Conservation (phyloP, 2,888 invertebrate genomes). For the Pantelozetes paolii region DNA sequence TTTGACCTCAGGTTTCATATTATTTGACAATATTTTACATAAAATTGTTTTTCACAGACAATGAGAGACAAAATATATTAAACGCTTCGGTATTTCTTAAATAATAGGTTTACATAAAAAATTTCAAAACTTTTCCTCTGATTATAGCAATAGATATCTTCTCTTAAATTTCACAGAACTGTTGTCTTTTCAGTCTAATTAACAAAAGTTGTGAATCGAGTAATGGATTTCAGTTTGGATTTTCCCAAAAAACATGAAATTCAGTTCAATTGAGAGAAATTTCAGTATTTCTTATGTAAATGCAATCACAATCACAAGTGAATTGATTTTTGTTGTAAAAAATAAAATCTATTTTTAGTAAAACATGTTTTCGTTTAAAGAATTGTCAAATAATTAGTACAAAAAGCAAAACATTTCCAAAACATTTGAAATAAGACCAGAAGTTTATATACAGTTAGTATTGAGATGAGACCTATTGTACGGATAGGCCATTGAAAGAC, state of each 20-base stretch:
- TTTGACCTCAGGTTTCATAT: constrained; percentile 17
- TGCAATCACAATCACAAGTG: constrained; percentile 4
- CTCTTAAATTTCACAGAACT: background rate
- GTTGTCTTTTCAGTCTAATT: constrained; percentile 1
- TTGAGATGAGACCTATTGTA: too few relatives aligned
- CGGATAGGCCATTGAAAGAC: too few relatives aligned
- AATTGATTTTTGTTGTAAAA: background rate
- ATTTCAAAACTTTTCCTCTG: background rate
- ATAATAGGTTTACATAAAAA: background rate
- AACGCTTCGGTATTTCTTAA: background rate
- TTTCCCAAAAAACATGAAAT: constrained; percentile 7
- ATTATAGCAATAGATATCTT: background rate
- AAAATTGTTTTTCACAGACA: too few relatives aligned
- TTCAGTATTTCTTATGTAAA: background rate
- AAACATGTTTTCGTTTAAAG: background rate
- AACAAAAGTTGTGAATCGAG: background rate
- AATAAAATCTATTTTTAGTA: background rate
- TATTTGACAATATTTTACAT: too few relatives aligned
- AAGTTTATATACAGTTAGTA: too few relatives aligned
- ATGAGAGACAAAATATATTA: too few relatives aligned
- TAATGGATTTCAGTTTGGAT: background rate
- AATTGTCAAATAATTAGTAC: too few relatives aligned
- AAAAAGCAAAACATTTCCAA: too few relatives aligned
- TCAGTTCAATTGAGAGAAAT: constrained; percentile 17
- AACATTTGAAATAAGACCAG: too few relatives aligned